Evolutionary conservation across 2,888 invertebrate species (phyloP).

Genomic region (Temnothorax unifasciatus): DNA sequence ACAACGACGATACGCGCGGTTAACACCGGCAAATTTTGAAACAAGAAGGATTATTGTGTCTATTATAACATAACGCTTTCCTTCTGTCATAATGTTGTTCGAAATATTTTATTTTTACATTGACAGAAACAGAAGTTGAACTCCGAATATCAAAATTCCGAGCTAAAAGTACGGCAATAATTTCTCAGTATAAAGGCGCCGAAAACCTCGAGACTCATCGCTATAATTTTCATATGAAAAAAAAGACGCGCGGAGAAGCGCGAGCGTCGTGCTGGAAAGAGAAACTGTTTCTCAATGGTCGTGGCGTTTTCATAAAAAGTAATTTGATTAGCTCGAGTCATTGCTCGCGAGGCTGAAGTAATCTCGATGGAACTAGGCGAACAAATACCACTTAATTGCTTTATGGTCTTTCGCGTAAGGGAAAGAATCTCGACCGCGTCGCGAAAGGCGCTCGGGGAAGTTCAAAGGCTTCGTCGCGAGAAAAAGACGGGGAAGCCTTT

Average conservation of each 20-base stretch:
- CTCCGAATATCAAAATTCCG: not conserved
- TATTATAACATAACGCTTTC: not conserved
- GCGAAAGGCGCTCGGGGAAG: constrained; percentile 45
- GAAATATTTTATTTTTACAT: constrained; percentile 67
- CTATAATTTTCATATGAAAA: not conserved
- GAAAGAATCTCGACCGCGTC: constrained; percentile 57
- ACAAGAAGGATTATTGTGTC: not conserved
- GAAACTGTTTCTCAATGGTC: not conserved
- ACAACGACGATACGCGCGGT: not conserved
- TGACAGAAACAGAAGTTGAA: constrained; percentile 17
- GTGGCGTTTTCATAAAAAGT: constrained; percentile 47
- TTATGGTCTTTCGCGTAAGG: constrained; percentile 51
- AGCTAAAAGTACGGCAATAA: constrained; percentile 17
- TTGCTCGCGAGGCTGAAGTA: constrained; percentile 35
- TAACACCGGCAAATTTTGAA: not conserved
- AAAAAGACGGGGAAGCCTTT: constrained; percentile 74
- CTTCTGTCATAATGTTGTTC: constrained; percentile 44
- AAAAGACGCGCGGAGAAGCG: not conserved
- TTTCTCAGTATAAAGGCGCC: constrained; percentile 36
- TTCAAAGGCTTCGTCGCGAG: constrained; percentile 71
- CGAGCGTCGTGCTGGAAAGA: not conserved
- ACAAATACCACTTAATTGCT: constrained; percentile 57
- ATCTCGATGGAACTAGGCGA: constrained; percentile 45
- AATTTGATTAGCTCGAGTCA: constrained; percentile 50
- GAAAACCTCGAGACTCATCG: not conserved